These are phyloP conservation scores for Drosophila mimica DNA, from an alignment of 2,888 invertebrate species.

Conservation along the genomic window DNA sequence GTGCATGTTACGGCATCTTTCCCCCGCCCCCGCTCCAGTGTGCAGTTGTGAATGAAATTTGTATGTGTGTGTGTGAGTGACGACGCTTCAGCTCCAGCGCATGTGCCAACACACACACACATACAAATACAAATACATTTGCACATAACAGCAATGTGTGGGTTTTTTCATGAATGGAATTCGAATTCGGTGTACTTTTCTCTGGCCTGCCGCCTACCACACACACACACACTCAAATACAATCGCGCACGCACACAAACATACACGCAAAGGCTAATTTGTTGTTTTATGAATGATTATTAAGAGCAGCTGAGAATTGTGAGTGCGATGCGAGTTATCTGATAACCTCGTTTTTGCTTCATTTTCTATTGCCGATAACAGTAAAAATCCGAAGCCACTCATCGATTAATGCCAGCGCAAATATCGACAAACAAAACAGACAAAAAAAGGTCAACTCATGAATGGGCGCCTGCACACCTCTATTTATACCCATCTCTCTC, in stretches of 20 bases:
- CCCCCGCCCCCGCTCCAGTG: constrained; percentile 56
- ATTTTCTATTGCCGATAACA: constrained; percentile 52
- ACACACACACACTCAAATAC: constrained; percentile 14
- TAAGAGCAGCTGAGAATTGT: constrained; percentile 52
- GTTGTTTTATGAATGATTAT: constrained; percentile 78
- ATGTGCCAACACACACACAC: constrained; percentile 67
- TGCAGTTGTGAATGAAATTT: constrained; percentile 78
- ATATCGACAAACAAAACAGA: constrained; percentile 46
- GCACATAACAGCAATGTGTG: constrained; percentile 68
- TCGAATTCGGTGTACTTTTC: constrained; percentile 81
- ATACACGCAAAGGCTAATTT: constrained; percentile 51
- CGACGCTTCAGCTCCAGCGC: constrained; percentile 64
- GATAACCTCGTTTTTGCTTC: constrained; percentile 58
- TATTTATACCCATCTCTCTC: constrained; percentile 2
- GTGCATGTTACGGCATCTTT: constrained; percentile 74
- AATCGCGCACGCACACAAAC: constrained; percentile 13
- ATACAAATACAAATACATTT: constrained; percentile 15
- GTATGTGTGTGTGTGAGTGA: constrained; percentile 47
- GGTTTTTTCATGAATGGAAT: constrained; percentile 82
- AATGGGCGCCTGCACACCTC: constrained; percentile 43
- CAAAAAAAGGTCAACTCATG: constrained; percentile 70
- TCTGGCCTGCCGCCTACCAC: constrained; percentile 64
- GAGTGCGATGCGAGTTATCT: constrained; percentile 42
- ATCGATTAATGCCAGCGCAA: constrained; percentile 62
- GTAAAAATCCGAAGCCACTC: constrained; percentile 22